These are phyloP conservation scores for Drosophila picticornis DNA, from an alignment of 2,888 invertebrate genomes.

Conservation along the genomic window DNA sequence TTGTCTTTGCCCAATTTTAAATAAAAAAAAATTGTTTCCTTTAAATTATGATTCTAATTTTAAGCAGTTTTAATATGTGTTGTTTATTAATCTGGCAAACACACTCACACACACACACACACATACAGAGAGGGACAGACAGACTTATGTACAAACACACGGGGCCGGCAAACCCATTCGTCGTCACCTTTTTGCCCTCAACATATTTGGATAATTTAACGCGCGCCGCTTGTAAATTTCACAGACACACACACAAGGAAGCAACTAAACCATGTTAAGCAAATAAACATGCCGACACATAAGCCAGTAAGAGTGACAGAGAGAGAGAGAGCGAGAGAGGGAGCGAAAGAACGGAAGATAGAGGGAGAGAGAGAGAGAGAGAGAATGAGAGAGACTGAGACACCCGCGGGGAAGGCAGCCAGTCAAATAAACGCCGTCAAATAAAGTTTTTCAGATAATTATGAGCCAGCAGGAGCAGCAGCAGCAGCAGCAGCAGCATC, in stretches of 20 bases:
- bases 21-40: neutral
- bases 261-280: conserved; percentile 79
- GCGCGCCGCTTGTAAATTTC: conserved; percentile 79
- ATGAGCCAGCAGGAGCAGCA: conserved; percentile 55
- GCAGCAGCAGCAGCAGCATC: neutral
- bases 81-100: conserved; percentile 21
- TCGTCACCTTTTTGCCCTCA: conserved; percentile 78
- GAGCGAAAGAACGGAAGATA: neutral
- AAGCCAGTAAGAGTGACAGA: neutral
- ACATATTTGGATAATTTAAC: conserved; percentile 81
- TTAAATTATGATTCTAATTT: neutral
- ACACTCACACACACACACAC: conserved; percentile 18
- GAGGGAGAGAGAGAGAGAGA: conserved; percentile 9
- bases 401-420: conserved; percentile 63
- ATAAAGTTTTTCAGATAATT: conserved; percentile 77
- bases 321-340: conserved; percentile 6
- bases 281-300: conserved; percentile 64
- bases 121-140: neutral
- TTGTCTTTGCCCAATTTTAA: neutral
- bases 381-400: conserved; percentile 11
- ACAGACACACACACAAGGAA: conserved; percentile 28
- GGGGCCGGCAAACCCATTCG: conserved; percentile 68
- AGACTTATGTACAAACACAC: conserved; percentile 19
- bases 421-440: conserved; percentile 79
- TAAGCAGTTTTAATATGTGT: neutral